A percentile compares a stretch with the other conserved stretches of the same genome.
Evolutionary conservation across 2,888 invertebrate species (phyloP).

Genomic region (Lasioglossum zephyrum): DNA sequence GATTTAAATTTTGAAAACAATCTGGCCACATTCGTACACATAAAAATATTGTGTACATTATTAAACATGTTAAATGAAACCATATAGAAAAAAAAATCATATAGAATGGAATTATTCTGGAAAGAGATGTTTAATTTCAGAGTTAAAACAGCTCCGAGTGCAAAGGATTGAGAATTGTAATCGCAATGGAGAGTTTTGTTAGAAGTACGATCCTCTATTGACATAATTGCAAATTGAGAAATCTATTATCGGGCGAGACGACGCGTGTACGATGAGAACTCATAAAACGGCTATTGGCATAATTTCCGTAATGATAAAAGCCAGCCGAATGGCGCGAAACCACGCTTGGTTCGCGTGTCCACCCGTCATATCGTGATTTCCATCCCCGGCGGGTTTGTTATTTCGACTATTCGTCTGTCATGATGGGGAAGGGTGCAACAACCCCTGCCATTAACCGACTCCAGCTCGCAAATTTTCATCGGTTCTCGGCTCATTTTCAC

Average conservation of each 20-base stretch:
- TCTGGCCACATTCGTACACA: too few species aligned
- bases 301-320: constrained; percentile 36
- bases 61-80: too few species aligned
- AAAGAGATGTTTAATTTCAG: too few species aligned
- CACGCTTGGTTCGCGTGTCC: constrained; percentile 50
- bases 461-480: constrained; percentile 38
- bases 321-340: constrained; percentile 26
- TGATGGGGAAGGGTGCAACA: constrained; percentile 32
- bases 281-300: constrained; percentile 41
- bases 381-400: constrained; percentile 35
- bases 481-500: constrained; percentile 9
- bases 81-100: too few species aligned
- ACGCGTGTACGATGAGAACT: constrained; percentile 12
- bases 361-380: constrained; percentile 39
- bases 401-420: constrained; percentile 1
- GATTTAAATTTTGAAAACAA: too few species aligned
- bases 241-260: not conserved
- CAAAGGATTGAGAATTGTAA: not conserved
- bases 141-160: too few species aligned
- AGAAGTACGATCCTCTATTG: not conserved
- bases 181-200: not conserved
- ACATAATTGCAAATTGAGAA: not conserved
- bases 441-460: constrained; percentile 26
- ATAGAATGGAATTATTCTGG: too few species aligned
- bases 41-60: too few species aligned